Evolutionary conservation across 2,888 invertebrate genomes (phyloP), one percentile per base, ranked within the genome.

Genomic region (Leptinotarsa peninsularis): DNA sequence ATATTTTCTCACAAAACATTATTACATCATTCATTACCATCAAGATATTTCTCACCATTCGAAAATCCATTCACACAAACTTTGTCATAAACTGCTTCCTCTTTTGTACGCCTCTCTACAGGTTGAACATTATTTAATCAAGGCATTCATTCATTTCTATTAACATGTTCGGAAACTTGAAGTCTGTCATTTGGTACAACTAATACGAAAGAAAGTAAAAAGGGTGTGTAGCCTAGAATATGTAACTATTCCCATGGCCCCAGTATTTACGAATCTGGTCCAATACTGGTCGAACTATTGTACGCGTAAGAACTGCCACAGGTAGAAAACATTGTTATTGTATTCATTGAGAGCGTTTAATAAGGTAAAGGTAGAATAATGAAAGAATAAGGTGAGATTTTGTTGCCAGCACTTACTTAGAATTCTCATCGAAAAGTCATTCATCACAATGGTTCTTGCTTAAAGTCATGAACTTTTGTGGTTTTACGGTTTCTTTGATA

Each of bases 161-260:
- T 70, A 76, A 76, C 76, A 71, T 71, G 76, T 76, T 73, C 66
- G 71, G 68, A 73, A 76, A 67, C 71, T 49, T 73, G 73, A 76
- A 76, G 76, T 76, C 76, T 76, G 76, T 76, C 76, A 75, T 75
- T 71, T 60, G 50, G 71, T 67, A 75, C 74, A 67, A 75, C 71
- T 75, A 75, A 63, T 63, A 43, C n/a, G 27, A 63, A 33, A 70
- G 58, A 58, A 49, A 70, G 58, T 58, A 43, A 73, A 73, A 73
- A 73, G 73, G 73, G 73, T 73, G 73, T 73, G 73, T 73, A 73
- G 60, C 63, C 73, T 49, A 50, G 73, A 60, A 67, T 50, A 60
- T 67, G 68, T 73, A 67, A 73, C 60, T 56, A 73, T 73, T 73
- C 73, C 73, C 73, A 73, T 66, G 73, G 73, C 50, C 58, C 49